phyloP scores from a whole-genome alignment of 53 echinoderm and acorn worm genomes.

The Crossaster papposus region DNA sequence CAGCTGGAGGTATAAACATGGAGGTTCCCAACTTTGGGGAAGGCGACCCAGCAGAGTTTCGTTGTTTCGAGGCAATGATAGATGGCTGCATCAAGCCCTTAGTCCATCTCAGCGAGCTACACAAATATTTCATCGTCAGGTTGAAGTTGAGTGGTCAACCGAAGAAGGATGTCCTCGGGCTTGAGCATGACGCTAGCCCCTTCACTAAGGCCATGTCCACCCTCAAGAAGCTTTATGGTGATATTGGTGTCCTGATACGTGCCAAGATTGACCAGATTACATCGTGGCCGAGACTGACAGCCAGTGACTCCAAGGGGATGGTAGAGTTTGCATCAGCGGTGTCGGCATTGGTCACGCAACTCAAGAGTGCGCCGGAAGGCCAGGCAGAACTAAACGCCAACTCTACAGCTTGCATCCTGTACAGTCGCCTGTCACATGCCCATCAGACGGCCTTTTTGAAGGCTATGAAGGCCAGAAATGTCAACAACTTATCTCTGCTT shows the following conservation, averaged over 20 bases:
- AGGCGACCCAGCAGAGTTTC: too few relatives aligned
- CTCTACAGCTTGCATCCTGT: slow-evolving; percentile 1
- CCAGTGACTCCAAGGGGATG: neutral
- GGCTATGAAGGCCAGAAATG: neutral
- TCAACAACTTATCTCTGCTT: neutral
- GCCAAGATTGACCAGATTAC: neutral
- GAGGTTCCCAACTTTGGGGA: too few relatives aligned
- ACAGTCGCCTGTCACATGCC: neutral
- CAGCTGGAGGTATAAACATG: too few relatives aligned
- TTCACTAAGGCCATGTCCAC: too few relatives aligned
- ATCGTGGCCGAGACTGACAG: neutral
- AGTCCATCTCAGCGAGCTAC: too few relatives aligned
- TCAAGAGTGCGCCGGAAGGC: neutral
- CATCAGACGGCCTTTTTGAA: slow-evolving; percentile 4
- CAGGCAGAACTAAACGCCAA: neutral
- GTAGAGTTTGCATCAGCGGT: neutral
- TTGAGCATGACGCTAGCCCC: too few relatives aligned
- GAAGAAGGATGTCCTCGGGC: too few relatives aligned
- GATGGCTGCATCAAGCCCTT: too few relatives aligned
- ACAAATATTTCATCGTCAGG: too few relatives aligned
- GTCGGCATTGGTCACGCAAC: neutral
- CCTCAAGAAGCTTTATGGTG: neutral
- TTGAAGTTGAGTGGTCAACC: too few relatives aligned
- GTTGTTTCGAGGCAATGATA: too few relatives aligned
- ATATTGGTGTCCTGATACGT: neutral